These are phyloP conservation scores for Catocala sponsa DNA, from an alignment of 2,888 invertebrate species.

Conservation along the genomic window DNA sequence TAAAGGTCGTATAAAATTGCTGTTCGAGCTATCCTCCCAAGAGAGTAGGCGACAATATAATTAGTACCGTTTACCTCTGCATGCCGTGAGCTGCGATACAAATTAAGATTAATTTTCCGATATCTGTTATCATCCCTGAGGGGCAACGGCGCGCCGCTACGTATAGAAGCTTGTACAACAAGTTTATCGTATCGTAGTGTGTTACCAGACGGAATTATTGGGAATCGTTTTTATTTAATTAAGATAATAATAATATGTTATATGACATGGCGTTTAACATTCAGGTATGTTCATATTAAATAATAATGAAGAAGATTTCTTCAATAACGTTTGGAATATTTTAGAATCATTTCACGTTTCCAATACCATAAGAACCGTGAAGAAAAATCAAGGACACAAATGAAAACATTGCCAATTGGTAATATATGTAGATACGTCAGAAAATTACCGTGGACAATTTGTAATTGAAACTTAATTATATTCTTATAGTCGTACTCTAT, in stretches of 20 bases:
- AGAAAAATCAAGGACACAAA: too few relatives aligned
- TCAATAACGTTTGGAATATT: too few relatives aligned
- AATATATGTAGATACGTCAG: too few relatives aligned
- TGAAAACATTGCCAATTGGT: too few relatives aligned
- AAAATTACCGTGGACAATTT: too few relatives aligned
- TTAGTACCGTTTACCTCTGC: constrained; percentile 14
- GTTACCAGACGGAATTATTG: not conserved
- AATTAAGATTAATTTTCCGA: constrained; percentile 46
- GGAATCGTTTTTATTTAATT: not conserved
- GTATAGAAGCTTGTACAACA: not conserved
- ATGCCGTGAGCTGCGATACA: constrained; percentile 25
- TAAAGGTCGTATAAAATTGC: not conserved
- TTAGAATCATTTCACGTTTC: too few relatives aligned
- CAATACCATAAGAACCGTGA: too few relatives aligned
- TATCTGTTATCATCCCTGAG: constrained; percentile 20
- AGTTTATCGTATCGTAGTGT: not conserved
- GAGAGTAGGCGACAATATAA: constrained; percentile 15
- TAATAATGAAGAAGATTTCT: too few relatives aligned
- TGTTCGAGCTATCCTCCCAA: not conserved
- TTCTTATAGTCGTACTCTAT: too few relatives aligned
- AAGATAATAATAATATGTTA: not conserved
- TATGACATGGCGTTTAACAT: too few relatives aligned
- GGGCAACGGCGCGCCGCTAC: not conserved
- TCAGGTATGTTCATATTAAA: too few relatives aligned
- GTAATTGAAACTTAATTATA: too few relatives aligned